These are phyloP conservation scores for Phortica magna DNA, from an alignment of 2,888 invertebrate genomes.

Conservation along the genomic window DNA sequence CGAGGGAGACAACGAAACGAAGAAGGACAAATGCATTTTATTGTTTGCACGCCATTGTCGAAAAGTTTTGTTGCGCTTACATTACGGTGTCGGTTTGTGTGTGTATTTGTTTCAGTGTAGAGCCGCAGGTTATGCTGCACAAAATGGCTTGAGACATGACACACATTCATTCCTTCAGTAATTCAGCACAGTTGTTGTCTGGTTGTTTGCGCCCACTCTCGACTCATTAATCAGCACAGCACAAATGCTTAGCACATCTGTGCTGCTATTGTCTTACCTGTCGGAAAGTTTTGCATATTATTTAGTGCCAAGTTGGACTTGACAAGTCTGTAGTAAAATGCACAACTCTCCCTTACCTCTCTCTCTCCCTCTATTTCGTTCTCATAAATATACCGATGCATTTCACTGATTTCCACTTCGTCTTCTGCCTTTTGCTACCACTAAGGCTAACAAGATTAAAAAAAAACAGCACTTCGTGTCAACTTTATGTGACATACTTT, in stretches of 20 bases:
- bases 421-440: neutral
- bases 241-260: slow-evolving; percentile 1
- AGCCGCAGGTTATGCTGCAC: neutral
- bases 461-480: neutral
- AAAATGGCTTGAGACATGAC: neutral
- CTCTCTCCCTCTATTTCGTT: neutral
- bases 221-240: slow-evolving; percentile 13
- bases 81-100: neutral
- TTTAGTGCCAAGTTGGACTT: slow-evolving; percentile 13
- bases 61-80: neutral
- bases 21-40: slow-evolving; percentile 12
- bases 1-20: slow-evolving; percentile 33
- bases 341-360: neutral
- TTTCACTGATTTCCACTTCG: neutral
- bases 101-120: neutral
- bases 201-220: neutral
- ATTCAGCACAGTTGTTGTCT: neutral
- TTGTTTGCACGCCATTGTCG: neutral
- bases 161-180: slow-evolving; percentile 1
- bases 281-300: slow-evolving; percentile 23
- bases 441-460: neutral
- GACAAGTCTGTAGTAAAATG: slow-evolving; percentile 5
- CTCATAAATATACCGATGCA: neutral
- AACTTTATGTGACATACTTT: neutral
- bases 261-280: neutral